A percentile compares a stretch with the other conserved stretches of the same genome.
Evolutionary conservation across 2,797 vertebrate genomes (phyloP).

Genomic region (Syndactyla subalaris): DNA sequence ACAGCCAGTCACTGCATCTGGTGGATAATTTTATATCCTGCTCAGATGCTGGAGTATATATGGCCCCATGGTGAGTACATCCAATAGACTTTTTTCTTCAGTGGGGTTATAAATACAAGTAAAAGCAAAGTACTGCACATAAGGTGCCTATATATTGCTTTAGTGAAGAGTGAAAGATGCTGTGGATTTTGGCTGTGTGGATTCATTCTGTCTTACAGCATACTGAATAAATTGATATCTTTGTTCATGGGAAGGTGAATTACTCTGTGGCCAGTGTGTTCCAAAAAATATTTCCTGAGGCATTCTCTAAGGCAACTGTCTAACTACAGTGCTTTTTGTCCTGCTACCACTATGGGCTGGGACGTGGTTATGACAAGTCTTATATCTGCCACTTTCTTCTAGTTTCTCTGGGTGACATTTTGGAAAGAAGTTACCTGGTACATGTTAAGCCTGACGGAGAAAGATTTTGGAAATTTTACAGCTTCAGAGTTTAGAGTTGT

Average conservation of each 20-base stretch:
- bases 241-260: constrained; percentile 50
- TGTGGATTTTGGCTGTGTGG: not conserved
- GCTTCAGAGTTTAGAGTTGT: not conserved
- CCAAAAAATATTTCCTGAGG: not conserved
- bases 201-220: constrained; percentile 23
- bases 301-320: not conserved
- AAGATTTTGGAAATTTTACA: not conserved
- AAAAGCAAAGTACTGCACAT: constrained; percentile 46
- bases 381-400: not conserved
- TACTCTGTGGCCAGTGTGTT: not conserved
- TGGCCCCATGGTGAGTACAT: constrained; percentile 13
- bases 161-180: constrained; percentile 42
- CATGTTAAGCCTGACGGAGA: not conserved
- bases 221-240: constrained; percentile 36
- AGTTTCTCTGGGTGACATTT: not conserved
- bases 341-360: not conserved
- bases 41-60: constrained; percentile 52
- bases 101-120: constrained; percentile 57
- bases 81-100: constrained; percentile 55
- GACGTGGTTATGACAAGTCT: not conserved
- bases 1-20: constrained; percentile 3
- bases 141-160: constrained; percentile 50
- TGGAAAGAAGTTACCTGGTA: not conserved
- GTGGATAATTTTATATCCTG: constrained; percentile 6
- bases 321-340: not conserved